These are phyloP conservation scores for Psilopsiagon aurifrons DNA, from an alignment of 2,113 vertebrate species.

Conservation along the genomic window DNA sequence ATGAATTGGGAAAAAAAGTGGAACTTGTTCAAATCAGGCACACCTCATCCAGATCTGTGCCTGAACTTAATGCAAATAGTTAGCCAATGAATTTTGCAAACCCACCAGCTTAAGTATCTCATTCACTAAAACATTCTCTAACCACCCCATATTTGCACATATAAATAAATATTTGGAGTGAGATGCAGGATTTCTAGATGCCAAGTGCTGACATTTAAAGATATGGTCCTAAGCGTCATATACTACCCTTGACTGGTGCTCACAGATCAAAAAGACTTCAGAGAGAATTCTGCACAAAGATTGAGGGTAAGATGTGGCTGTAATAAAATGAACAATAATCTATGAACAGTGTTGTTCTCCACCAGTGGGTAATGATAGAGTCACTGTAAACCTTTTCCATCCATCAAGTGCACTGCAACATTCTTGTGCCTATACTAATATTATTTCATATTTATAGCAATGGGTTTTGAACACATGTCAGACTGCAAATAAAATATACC, in stretches of 20 bases:
- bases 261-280: slow-evolving; percentile 4
- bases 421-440: neutral
- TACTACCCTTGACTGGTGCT: neutral
- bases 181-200: neutral
- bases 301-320: slow-evolving; percentile 20
- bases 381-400: slow-evolving; percentile 38
- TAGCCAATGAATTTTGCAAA: neutral
- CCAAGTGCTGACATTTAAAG: neutral
- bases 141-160: neutral
- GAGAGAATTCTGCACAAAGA: slow-evolving; percentile 2
- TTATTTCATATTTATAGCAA: neutral
- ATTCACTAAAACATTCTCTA: neutral
- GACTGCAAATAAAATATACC: neutral
- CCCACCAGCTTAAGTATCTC: neutral
- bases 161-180: neutral
- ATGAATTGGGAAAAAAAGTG: neutral
- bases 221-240: neutral
- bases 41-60: rapidly evolving
- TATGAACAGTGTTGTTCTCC: slow-evolving; percentile 23
- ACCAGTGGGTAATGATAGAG: slow-evolving; percentile 30
- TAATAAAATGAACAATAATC: slow-evolving; percentile 55
- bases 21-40: neutral
- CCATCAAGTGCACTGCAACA: neutral
- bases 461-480: neutral
- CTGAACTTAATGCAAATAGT: neutral